These are phyloP conservation scores for Trissolcus brochymenae DNA, from an alignment of 2,888 invertebrate species.

Conservation along the genomic window DNA sequence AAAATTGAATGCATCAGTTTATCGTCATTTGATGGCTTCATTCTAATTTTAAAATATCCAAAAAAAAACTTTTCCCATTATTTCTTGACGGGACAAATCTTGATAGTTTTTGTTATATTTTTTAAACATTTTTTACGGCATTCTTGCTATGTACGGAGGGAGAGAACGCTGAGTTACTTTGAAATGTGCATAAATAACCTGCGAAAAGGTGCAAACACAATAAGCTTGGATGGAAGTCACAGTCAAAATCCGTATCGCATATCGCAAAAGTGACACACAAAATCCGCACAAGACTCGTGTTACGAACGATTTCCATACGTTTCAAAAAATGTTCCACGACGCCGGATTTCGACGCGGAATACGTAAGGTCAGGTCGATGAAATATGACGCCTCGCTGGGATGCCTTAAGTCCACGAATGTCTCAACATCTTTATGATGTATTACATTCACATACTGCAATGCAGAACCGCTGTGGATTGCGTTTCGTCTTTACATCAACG, in stretches of 20 bases:
- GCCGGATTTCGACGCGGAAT: slow-evolving; percentile 40
- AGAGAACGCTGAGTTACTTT: neutral
- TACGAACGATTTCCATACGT: slow-evolving; percentile 46
- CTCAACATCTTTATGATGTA: slow-evolving; percentile 60
- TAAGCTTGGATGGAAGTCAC: slow-evolving; percentile 34
- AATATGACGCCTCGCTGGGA: slow-evolving; percentile 61
- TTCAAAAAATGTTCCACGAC: slow-evolving; percentile 37
- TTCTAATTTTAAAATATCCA: too few relatives aligned
- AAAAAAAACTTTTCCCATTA: too few relatives aligned
- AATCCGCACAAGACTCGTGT: slow-evolving; percentile 32
- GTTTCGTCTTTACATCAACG: slow-evolving; percentile 13
- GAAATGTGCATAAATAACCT: slow-evolving; percentile 43
- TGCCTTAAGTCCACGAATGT: slow-evolving; percentile 48
- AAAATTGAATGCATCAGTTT: too few relatives aligned
- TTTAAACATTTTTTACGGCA: too few relatives aligned
- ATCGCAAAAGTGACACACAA: slow-evolving; percentile 38
- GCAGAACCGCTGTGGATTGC: slow-evolving; percentile 58
- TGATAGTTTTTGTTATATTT: too few relatives aligned
- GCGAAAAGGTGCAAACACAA: slow-evolving; percentile 54
- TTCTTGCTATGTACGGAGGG: too few relatives aligned
- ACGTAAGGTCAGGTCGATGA: slow-evolving; percentile 58
- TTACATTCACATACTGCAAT: slow-evolving; percentile 63
- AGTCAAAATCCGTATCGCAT: slow-evolving; percentile 37
- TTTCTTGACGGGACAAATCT: too few relatives aligned
- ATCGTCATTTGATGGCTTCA: too few relatives aligned